phyloP scores from a whole-genome alignment of 2,888 invertebrate genomes.

The Diaperis boleti region DNA sequence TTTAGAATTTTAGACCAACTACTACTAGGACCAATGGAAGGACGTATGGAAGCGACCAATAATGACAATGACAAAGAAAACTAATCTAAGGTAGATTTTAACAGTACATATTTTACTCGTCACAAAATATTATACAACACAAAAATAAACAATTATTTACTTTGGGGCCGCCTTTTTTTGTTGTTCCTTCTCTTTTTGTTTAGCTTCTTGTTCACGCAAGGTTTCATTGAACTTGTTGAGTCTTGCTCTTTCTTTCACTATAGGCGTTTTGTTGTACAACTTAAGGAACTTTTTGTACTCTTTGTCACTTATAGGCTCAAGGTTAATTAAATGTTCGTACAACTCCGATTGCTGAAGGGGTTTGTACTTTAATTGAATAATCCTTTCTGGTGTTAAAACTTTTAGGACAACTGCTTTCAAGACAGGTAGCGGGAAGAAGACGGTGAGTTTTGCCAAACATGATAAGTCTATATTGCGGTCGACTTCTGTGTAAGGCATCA shows the following conservation, averaged over 20 bases:
- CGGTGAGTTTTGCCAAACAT: constrained; percentile 69
- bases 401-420: constrained; percentile 66
- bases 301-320: constrained; percentile 63
- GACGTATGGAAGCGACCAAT: no score
- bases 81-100: no score
- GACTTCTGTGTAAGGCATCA: constrained; percentile 73
- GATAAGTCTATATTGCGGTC: constrained; percentile 73
- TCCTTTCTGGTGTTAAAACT: constrained; percentile 67
- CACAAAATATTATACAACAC: constrained; percentile 19
- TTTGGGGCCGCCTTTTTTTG: neutral
- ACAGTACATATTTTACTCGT: constrained; percentile 6
- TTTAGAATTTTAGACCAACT: no score
- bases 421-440: constrained; percentile 69
- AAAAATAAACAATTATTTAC: neutral
- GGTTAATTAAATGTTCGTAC: constrained; percentile 64
- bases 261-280: constrained; percentile 66
- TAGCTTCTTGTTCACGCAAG: constrained; percentile 51
- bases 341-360: constrained; percentile 71
- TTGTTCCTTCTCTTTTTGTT: constrained; percentile 55
- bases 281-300: constrained; percentile 67
- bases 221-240: constrained; percentile 56
- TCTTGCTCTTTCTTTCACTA: constrained; percentile 61
- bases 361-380: constrained; percentile 68
- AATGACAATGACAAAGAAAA: no score
- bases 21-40: no score